Evolutionary conservation across 2,888 invertebrate species (phyloP).

Genomic region (Agrenia bidenticulata): DNA sequence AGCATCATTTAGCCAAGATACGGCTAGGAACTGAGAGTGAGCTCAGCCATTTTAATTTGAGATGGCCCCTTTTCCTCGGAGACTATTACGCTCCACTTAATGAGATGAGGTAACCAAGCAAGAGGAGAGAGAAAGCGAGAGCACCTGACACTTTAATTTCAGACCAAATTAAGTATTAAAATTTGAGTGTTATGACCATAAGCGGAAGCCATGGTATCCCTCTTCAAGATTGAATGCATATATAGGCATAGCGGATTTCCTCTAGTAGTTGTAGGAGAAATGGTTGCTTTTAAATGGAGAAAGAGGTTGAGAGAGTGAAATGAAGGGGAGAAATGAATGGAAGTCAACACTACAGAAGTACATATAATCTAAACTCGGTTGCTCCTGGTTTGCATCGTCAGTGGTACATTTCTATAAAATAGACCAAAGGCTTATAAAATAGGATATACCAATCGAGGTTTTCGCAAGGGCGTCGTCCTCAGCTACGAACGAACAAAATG

Average conservation of each 20-base stretch:
- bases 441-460: constrained; percentile 24
- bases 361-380: neutral
- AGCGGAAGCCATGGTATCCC: neutral
- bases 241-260: neutral
- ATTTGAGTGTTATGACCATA: constrained; percentile 25
- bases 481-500: constrained; percentile 48
- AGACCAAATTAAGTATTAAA: constrained; percentile 36
- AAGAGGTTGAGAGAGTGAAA: constrained; percentile 32
- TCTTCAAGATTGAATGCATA: constrained; percentile 1
- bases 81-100: constrained; percentile 26
- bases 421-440: constrained; percentile 16
- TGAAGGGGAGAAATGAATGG: constrained; percentile 43
- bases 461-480: constrained; percentile 43
- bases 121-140: neutral
- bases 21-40: constrained; percentile 13
- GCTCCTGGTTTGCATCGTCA: constrained; percentile 11
- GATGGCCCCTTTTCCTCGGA: constrained; percentile 12
- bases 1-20: constrained; percentile 5
- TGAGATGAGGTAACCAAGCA: constrained; percentile 23
- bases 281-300: constrained; percentile 28
- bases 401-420: neutral
- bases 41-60: constrained; percentile 24
- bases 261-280: constrained; percentile 21
- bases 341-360: constrained; percentile 24
- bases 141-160: constrained; percentile 35